phyloP scores from a whole-genome alignment of 2,797 vertebrate species.

The Stomatorhinus walkeri region DNA sequence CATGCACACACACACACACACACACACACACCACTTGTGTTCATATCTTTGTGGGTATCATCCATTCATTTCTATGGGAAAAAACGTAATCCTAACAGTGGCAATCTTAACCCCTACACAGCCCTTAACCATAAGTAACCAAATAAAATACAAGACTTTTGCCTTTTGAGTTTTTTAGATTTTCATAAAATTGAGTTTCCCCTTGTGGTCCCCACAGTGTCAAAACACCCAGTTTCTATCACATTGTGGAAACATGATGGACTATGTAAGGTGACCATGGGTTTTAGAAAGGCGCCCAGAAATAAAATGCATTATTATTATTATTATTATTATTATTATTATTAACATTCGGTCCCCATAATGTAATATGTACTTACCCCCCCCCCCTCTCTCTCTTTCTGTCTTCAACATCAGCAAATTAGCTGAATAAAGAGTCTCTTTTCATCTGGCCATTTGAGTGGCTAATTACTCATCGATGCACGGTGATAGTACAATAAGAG shows the following conservation, averaged over 20 bases:
- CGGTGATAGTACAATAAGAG: slow-evolving; percentile 8
- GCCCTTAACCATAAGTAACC: not conserved
- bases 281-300: no score
- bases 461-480: slow-evolving; percentile 60
- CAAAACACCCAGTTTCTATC: not conserved
- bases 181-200: not conserved
- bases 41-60: not conserved
- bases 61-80: not conserved
- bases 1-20: slow-evolving; percentile 16
- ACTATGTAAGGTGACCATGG: no score
- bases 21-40: not conserved
- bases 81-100: not conserved
- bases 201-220: slow-evolving; percentile 10
- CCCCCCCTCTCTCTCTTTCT: slow-evolving; percentile 11
- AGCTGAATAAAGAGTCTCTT: slow-evolving; percentile 57
- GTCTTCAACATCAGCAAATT: slow-evolving; percentile 46
- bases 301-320: no score
- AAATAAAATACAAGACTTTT: not conserved
- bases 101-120: not conserved
- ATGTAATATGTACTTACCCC: not conserved
- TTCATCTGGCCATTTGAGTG: slow-evolving; percentile 52
- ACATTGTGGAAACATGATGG: not conserved
- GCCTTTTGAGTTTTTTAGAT: not conserved
- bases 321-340: no score
- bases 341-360: not conserved